Evolutionary conservation across 2,888 invertebrate species (phyloP), one percentile per base, ranked within the genome.

Genomic region (Xylota sylvarum): DNA sequence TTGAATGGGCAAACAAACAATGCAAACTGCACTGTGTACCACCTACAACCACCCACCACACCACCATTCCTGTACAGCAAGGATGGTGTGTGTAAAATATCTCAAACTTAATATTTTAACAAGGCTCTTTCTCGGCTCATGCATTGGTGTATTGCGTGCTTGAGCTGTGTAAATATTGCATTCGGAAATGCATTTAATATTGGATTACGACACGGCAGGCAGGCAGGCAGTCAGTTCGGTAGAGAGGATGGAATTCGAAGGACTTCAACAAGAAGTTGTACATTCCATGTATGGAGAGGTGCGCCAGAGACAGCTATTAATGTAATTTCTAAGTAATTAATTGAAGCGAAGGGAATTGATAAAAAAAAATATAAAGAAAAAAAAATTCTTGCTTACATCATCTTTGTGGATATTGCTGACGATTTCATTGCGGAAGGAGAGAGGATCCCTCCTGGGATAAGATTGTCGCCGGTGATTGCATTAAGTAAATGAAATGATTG

Each of bases 131-230:
- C 19, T 7, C 12, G 27, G n/a, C n/a, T n/a, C n/a, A 9, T 10
- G n/a, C 27, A n/a, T 17, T 50, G 7, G 14, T 19, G 43, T 64
- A 35, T 83, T 72, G 77, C 82, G 50, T 83, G 82, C 40, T 83
- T 58, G 58, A 76, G 77, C 40, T 72, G 77, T 72, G 77, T 83
- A 83, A 83, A 83, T 83, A 77, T 83, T 72, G 77, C 77, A 77
- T 72, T 72, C 77, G 77, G 55, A 72, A 83, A 83, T 83, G 77
- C 77, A 77, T 83, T 72, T 70, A 77, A 83, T 83, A 77, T 83
- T 83, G 82, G 65, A 77, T 82, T 76, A 76, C 76, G 35, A 48
- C 62, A 69, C 60, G 12, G 9, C 23, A 37, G 27, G 30, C 50
- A 37, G 12, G 69, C 32, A 23, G 58, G 1, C 7, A 48, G 19